A percentile compares a stretch with the other conserved stretches of the same genome.
Evolutionary conservation across 2,113 vertebrate genomes (phyloP).

Genomic region (Eptesicus fuscus): DNA sequence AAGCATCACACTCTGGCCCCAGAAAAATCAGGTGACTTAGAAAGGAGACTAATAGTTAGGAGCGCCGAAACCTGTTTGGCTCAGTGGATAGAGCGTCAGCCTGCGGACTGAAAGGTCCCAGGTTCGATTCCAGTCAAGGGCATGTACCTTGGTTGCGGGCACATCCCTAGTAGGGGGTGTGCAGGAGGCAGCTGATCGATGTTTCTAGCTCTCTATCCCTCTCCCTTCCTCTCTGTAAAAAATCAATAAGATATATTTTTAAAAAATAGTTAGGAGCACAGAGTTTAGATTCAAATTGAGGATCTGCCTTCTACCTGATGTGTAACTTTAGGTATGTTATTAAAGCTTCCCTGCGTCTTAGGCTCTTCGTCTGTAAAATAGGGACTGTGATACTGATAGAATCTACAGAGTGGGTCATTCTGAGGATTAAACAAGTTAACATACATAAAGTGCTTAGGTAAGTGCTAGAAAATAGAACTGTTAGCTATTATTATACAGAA

Average conservation of each 20-base stretch:
- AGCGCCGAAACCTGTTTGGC: too few species aligned
- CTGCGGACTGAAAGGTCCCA: too few species aligned
- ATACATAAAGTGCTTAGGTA: neutral
- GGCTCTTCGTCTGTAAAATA: neutral
- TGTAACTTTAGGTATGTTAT: neutral
- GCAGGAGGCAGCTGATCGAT: too few species aligned
- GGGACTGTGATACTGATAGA: neutral
- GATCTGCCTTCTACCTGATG: neutral
- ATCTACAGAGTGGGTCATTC: neutral
- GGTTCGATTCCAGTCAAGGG: too few species aligned
- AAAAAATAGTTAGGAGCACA: neutral
- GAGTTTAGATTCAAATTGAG: constrained; percentile 12
- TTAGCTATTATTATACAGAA: neutral
- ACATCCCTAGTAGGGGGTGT: too few species aligned
- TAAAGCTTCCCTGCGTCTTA: neutral
- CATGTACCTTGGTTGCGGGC: too few species aligned
- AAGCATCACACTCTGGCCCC: neutral
- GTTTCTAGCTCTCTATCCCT: too few species aligned
- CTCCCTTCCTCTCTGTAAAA: too few species aligned
- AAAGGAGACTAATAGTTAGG: neutral
- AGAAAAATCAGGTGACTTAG: neutral
- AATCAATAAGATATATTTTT: too few species aligned
- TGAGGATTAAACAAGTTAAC: neutral
- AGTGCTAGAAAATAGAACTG: neutral
- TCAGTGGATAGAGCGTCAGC: too few species aligned